These are phyloP conservation scores for Australoheros facetus DNA, from an alignment of 2,797 vertebrate species.

Conservation along the genomic window DNA sequence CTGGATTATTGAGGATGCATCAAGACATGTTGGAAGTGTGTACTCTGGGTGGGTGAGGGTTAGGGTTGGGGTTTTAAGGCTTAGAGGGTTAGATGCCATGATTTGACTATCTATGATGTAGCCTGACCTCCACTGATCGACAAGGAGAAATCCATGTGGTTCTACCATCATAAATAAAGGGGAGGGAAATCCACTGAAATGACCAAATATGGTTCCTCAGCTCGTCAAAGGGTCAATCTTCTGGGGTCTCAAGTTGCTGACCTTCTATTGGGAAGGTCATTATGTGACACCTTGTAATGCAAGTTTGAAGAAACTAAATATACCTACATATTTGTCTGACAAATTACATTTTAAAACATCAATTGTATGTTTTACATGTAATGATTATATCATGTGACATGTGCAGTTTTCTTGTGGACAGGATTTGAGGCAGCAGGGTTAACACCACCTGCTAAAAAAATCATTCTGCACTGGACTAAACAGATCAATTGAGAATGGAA, in stretches of 20 bases:
- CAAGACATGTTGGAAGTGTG: slow-evolving; percentile 6
- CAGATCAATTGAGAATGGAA: not conserved
- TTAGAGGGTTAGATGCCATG: not conserved
- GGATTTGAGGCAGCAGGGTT: not conserved
- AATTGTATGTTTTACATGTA: not conserved
- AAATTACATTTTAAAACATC: not conserved
- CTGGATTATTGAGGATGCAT: not conserved
- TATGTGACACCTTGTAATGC: not conserved
- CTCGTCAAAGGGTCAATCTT: not conserved
- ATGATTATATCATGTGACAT: no score
- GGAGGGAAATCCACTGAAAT: not conserved
- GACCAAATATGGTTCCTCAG: not conserved
- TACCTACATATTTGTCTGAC: not conserved
- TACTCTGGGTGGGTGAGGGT: not conserved
- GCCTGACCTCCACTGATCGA: not conserved
- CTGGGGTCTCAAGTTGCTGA: not conserved
- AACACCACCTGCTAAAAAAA: not conserved
- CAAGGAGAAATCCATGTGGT: not conserved
- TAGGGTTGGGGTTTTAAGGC: not conserved
- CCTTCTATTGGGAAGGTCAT: not conserved
- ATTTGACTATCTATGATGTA: not conserved
- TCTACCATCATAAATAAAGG: not conserved
- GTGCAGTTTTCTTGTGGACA: not conserved
- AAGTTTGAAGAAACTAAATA: not conserved
- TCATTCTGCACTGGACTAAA: not conserved